Conservation (phyloP, 2,888 invertebrate genomes). For the Kuschelorhynchus macadamiae region DNA sequence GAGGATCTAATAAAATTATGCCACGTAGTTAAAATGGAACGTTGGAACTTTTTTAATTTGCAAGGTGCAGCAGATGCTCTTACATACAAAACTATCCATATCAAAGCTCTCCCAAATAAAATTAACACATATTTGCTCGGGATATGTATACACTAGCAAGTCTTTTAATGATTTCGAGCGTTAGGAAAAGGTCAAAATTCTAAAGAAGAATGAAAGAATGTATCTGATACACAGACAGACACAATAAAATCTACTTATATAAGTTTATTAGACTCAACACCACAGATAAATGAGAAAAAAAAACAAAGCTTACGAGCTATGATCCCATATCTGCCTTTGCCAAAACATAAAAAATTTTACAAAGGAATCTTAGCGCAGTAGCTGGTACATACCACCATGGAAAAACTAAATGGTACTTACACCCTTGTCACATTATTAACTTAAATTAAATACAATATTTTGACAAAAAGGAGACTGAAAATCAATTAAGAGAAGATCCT, state of each 20-base stretch:
- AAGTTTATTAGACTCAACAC: neutral
- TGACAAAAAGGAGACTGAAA: no score
- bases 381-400: neutral
- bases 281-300: neutral
- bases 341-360: constrained; percentile 21
- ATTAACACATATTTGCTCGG: neutral
- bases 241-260: constrained; percentile 1
- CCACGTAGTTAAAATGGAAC: constrained; percentile 32
- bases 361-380: constrained; percentile 9
- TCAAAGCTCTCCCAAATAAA: neutral
- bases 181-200: no score
- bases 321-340: constrained; percentile 29
- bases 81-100: constrained; percentile 29
- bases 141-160: constrained; percentile 8
- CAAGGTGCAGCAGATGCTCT: constrained; percentile 28
- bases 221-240: neutral
- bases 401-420: constrained; percentile 1
- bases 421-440: neutral
- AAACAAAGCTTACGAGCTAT: constrained; percentile 25
- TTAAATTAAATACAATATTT: no score
- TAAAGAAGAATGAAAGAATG: no score
- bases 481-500: no score
- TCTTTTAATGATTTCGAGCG: neutral
- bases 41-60: constrained; percentile 1
- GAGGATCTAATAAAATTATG: constrained; percentile 16